These are phyloP conservation scores for Laticauda colubrina DNA, from an alignment of 2,113 vertebrate genomes.

Conservation along the genomic window DNA sequence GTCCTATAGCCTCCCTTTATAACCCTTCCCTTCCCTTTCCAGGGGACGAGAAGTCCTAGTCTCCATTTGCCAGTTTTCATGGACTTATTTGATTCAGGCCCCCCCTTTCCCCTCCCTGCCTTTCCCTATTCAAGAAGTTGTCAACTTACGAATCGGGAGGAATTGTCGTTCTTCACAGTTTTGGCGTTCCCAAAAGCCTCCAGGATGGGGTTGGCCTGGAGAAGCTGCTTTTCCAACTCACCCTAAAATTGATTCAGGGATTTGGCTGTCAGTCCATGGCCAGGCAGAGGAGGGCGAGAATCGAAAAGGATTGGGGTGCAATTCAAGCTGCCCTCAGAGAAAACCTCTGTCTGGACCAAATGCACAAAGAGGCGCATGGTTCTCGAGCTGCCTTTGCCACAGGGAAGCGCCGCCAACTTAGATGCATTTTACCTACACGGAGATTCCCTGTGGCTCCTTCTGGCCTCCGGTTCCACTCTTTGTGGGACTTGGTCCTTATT, in stretches of 20 bases:
- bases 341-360: background rate
- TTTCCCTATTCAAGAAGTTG: background rate
- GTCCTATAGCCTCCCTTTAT: background rate
- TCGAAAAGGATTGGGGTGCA: background rate
- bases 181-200: conserved; percentile 99
- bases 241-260: conserved; percentile 78
- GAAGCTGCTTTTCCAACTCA: conserved; percentile 97
- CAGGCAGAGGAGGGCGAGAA: background rate
- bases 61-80: background rate
- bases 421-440: background rate
- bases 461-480: background rate
- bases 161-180: conserved; percentile 99
- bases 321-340: background rate
- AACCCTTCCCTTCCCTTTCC: background rate
- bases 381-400: background rate
- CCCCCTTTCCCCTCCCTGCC: background rate
- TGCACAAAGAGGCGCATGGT: background rate
- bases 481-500: conserved; percentile 33
- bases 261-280: background rate
- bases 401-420: background rate
- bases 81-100: background rate
- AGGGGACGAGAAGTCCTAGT: background rate
- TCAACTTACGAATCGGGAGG: conserved; percentile 93
- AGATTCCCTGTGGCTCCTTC: background rate
- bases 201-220: conserved; percentile 97